Percentiles rank a stretch among this genome's conserved stretches.
Conservation (phyloP, 2,797 vertebrate genomes). For the Cheirogaleus major region DNA sequence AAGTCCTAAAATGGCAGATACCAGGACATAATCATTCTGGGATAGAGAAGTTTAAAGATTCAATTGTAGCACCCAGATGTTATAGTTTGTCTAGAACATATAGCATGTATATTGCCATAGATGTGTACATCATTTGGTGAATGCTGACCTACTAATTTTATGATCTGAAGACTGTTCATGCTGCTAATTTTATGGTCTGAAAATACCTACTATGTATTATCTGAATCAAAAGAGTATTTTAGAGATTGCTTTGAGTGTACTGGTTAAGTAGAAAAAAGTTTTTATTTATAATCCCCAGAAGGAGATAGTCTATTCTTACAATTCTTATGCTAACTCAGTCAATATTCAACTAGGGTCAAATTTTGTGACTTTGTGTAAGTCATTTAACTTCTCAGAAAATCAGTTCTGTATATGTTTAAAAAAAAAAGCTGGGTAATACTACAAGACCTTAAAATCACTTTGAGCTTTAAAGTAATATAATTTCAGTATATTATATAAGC, state of each 20-base stretch:
- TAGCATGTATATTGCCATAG: neutral
- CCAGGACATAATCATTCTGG: neutral
- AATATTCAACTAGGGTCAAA: neutral
- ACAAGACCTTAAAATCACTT: neutral
- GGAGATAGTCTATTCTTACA: neutral
- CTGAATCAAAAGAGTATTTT: neutral
- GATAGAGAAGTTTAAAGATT: neutral
- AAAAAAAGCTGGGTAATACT: neutral
- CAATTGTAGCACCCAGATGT: neutral
- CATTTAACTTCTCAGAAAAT: neutral
- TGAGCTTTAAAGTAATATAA: neutral
- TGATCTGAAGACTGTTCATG: neutral
- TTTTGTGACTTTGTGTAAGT: neutral
- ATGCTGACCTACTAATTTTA: neutral
- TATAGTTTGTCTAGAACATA: neutral
- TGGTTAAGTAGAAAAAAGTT: neutral
- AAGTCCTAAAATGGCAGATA: neutral
- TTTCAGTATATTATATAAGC: neutral
- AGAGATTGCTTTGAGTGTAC: neutral
- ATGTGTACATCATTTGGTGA: neutral
- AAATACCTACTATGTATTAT: neutral
- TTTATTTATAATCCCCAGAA: neutral
- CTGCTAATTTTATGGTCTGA: neutral
- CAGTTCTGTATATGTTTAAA: neutral
- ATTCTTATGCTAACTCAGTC: conserved; percentile 16